phyloP scores from a whole-genome alignment of 2,888 invertebrate species.

The Hipparchia sbordonii region DNA sequence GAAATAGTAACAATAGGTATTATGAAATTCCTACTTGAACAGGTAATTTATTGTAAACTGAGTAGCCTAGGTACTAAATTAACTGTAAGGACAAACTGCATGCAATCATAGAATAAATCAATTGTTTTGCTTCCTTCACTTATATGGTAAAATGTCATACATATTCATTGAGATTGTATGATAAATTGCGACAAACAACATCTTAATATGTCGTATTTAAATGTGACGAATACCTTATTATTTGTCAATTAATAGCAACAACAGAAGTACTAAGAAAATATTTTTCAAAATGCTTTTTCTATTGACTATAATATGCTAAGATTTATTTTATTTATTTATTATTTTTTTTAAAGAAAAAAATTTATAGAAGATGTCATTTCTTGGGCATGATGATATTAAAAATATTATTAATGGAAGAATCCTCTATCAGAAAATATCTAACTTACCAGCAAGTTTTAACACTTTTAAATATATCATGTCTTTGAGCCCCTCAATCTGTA shows the following conservation, averaged over 20 bases:
- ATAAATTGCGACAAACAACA: conserved; percentile 3
- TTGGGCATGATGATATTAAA: no score
- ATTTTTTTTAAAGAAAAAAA: no score
- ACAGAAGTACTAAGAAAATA: no score
- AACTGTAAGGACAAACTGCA: background rate
- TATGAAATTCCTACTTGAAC: background rate
- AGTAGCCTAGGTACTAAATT: conserved; percentile 8
- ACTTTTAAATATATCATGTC: conserved; percentile 91
- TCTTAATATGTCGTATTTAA: background rate
- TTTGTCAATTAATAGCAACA: no score
- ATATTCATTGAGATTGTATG: conserved; percentile 1
- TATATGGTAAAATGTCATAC: conserved; percentile 6
- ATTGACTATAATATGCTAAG: no score
- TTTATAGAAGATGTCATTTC: no score
- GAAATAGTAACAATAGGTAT: no score
- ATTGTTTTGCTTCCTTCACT: conserved; percentile 3
- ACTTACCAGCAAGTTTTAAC: conserved; percentile 86
- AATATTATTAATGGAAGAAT: no score
- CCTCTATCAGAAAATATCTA: no score
- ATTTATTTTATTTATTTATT: no score
- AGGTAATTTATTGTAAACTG: background rate
- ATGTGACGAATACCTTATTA: background rate
- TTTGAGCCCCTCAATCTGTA: conserved; percentile 94
- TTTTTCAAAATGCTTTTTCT: no score
- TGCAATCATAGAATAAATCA: conserved; percentile 12